Evolutionary conservation across 1,140 invertebrate genomes (phyloP).

Genomic region (Pteromalus puparum): DNA sequence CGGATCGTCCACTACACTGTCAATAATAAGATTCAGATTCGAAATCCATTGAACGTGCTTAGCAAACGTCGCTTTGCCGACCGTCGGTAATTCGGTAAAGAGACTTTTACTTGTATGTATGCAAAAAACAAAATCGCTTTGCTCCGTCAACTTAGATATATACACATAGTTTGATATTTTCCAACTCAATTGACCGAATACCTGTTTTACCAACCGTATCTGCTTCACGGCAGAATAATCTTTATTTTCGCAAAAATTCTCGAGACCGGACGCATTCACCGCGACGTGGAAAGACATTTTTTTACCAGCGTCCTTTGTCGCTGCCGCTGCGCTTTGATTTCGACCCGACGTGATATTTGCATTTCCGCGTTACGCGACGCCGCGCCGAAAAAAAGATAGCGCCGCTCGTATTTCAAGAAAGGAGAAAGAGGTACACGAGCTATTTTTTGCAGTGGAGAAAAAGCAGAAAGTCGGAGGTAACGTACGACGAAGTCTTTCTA

Average conservation of each 20-base stretch:
- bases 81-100: slow-evolving; percentile 8
- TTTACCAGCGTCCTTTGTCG: neutral
- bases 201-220: too few species aligned
- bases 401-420: neutral
- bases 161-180: too few species aligned
- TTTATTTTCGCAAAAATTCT: neutral
- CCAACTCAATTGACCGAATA: too few species aligned
- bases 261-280: neutral
- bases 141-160: neutral
- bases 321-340: neutral
- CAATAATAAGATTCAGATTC: neutral
- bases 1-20: neutral
- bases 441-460: neutral
- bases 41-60: slow-evolving; percentile 10
- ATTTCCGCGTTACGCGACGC: slow-evolving; percentile 14
- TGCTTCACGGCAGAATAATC: neutral
- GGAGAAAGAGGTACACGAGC: neutral
- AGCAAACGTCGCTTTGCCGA: slow-evolving; percentile 7
- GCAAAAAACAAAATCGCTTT: neutral
- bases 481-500: neutral
- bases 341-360: slow-evolving; percentile 5
- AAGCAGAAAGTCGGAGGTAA: neutral
- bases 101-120: neutral
- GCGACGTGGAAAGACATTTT: neutral
- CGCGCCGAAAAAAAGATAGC: neutral